phyloP scores from a whole-genome alignment of 2,888 invertebrate species.

The Cremastinae sp. region DNA sequence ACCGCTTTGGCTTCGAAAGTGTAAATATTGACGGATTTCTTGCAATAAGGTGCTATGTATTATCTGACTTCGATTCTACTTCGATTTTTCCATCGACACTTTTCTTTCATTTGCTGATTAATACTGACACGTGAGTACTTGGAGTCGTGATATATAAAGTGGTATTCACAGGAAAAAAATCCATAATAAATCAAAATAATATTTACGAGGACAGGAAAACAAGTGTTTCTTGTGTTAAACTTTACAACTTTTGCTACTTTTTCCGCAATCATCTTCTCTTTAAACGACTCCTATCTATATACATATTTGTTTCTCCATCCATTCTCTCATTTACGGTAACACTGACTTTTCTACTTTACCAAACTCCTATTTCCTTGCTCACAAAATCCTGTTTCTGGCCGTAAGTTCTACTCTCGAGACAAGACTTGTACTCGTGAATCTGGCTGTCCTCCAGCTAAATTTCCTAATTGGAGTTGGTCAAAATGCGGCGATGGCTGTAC shows the following conservation, averaged over 20 bases:
- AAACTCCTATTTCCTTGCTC: conserved; percentile 33
- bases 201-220: no score
- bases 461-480: conserved; percentile 61
- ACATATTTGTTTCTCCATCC: conserved; percentile 3
- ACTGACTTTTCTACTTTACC: conserved; percentile 24
- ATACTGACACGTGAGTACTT: no score
- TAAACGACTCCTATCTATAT: neutral
- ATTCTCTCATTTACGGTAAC: conserved; percentile 19
- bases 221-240: no score
- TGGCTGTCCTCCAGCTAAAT: conserved; percentile 61
- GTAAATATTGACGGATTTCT: conserved; percentile 58
- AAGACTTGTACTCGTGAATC: conserved; percentile 53
- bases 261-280: no score
- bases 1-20: conserved; percentile 62
- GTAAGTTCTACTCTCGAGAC: conserved; percentile 27
- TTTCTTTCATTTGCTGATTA: neutral
- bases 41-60: conserved; percentile 39
- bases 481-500: conserved; percentile 43
- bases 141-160: no score
- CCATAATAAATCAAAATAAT: no score
- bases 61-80: conserved; percentile 49
- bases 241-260: no score
- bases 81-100: conserved; percentile 26
- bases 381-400: conserved; percentile 33
- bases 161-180: no score